A percentile compares a stretch with the other conserved stretches of the same genome.
Conservation (phyloP, 2,797 vertebrate genomes). For the Sus cebifrons region DNA sequence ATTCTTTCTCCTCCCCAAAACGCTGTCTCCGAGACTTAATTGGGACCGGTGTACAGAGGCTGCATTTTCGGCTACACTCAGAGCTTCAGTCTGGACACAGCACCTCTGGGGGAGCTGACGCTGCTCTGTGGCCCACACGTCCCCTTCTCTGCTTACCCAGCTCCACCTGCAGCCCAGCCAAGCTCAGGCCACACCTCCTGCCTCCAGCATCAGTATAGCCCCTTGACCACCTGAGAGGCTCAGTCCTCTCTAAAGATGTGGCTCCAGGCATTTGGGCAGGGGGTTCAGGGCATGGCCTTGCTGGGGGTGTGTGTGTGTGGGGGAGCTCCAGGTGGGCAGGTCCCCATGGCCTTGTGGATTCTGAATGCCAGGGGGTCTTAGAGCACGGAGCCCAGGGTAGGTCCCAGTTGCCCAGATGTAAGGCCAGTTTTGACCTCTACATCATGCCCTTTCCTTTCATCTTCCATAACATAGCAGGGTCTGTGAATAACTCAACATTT, state of each 20-base stretch:
- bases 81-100: not conserved
- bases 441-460: not conserved
- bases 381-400: not conserved
- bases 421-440: not conserved
- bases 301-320: not conserved
- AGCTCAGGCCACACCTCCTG: not conserved
- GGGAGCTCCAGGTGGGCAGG: not conserved
- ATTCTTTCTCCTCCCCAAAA: no score
- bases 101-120: not conserved
- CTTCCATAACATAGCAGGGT: not conserved
- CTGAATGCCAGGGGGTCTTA: not conserved
- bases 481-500: not conserved
- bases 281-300: not conserved
- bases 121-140: no score
- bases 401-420: not conserved
- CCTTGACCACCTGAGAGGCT: not conserved
- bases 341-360: not conserved
- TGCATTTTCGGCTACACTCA: not conserved
- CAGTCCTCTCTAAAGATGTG: not conserved
- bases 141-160: not conserved
- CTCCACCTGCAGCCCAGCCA: not conserved
- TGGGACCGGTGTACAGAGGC: no score
- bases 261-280: not conserved
- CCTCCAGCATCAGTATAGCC: not conserved
- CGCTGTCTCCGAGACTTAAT: no score